phyloP scores from a whole-genome alignment of 2,888 invertebrate species.

The Mesorhabditis belari region DNA sequence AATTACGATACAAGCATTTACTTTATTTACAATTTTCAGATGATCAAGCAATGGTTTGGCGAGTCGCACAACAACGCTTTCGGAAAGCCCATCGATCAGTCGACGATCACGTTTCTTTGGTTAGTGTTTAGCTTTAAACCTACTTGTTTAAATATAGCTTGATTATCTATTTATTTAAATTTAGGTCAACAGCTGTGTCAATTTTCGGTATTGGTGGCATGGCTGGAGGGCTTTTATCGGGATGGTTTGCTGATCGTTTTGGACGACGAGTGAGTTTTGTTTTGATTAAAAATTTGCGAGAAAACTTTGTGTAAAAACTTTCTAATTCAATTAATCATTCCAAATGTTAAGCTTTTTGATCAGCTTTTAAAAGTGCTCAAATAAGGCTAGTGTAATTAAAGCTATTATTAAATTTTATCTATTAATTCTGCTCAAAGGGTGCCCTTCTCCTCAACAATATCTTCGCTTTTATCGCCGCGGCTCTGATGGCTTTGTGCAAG shows the following conservation, averaged over 20 bases:
- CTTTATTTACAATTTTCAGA: no score
- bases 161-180: no score
- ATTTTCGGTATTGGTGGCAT: constrained; percentile 97
- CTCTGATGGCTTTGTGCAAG: constrained; percentile 68
- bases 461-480: constrained; percentile 67
- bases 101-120: background rate
- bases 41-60: constrained; percentile 43
- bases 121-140: no score
- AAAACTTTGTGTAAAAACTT: no score
- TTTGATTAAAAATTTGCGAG: no score
- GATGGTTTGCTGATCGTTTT: constrained; percentile 77
- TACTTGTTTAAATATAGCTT: no score
- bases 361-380: no score
- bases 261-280: background rate
- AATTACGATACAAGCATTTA: no score
- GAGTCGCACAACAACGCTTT: constrained; percentile 34
- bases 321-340: no score
- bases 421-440: constrained; percentile 56
- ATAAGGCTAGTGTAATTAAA: no score
- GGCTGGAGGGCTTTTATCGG: constrained; percentile 91
- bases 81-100: background rate
- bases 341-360: no score
- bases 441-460: constrained; percentile 74
- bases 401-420: no score
- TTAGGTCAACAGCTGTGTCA: constrained; percentile 71